These are phyloP conservation scores for Drosophila rubida DNA, from an alignment of 2,888 invertebrate genomes.

Conservation along the genomic window DNA sequence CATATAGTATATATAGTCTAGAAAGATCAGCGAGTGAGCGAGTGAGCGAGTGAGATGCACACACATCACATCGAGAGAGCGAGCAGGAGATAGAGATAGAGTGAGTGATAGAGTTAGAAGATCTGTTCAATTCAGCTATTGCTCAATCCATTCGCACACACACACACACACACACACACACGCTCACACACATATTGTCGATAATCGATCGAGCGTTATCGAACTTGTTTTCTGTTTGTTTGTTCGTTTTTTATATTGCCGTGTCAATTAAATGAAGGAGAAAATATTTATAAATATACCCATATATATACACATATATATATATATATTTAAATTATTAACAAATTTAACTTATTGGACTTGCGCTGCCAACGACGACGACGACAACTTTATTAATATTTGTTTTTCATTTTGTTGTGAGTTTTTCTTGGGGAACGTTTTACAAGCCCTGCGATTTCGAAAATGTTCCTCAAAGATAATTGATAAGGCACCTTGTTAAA, in stretches of 20 bases:
- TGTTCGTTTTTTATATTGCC: slow-evolving; percentile 17
- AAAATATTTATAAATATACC: background rate
- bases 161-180: background rate
- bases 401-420: background rate
- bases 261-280: slow-evolving; percentile 44
- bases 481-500: slow-evolving; percentile 34
- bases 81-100: background rate
- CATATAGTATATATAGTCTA: slow-evolving; percentile 14
- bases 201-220: slow-evolving; percentile 6
- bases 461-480: slow-evolving; percentile 40
- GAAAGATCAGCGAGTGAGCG: slow-evolving; percentile 9
- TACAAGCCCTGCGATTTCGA: slow-evolving; percentile 4
- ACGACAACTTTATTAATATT: slow-evolving; percentile 14
- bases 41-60: slow-evolving; percentile 18
- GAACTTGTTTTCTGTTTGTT: slow-evolving; percentile 14
- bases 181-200: background rate
- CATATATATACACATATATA: background rate
- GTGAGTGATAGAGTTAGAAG: background rate
- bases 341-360: slow-evolving; percentile 14
- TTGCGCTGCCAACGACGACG: slow-evolving; percentile 14
- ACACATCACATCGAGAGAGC: background rate
- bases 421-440: slow-evolving; percentile 1
- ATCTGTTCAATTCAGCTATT: slow-evolving; percentile 10
- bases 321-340: background rate
- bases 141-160: slow-evolving; percentile 14